Percentiles rank a stretch among this genome's conserved stretches.
Evolutionary conservation across 2,113 vertebrate genomes (phyloP).

Genomic region (Ondatra zibethicus): DNA sequence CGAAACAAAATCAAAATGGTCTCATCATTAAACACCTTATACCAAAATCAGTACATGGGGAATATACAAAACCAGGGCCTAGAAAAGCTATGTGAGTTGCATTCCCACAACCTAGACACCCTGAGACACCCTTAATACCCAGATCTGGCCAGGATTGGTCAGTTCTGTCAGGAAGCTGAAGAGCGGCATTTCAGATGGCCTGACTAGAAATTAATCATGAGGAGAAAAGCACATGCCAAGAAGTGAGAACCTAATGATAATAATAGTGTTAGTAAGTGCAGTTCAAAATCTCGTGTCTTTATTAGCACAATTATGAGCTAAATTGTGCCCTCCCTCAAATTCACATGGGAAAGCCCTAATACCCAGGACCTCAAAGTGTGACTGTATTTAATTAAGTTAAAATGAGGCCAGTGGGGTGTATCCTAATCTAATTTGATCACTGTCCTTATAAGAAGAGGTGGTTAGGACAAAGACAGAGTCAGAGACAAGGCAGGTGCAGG

Average conservation of each 20-base stretch:
- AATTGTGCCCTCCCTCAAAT: not conserved
- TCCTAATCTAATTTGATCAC: not conserved
- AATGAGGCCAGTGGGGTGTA: not conserved
- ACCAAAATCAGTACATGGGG: not conserved
- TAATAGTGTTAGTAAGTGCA: conserved; percentile 7
- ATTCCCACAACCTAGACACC: not conserved
- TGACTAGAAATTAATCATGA: conserved; percentile 22
- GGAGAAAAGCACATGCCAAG: not conserved
- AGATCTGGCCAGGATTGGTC: not conserved
- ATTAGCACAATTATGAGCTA: not conserved
- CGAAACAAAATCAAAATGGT: conserved; percentile 59
- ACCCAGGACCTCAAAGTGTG: not conserved
- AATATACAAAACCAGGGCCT: conserved; percentile 6
- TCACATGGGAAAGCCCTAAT: not conserved
- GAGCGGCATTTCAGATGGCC: not conserved
- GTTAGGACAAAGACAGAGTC: not conserved
- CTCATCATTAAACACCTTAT: conserved; percentile 36
- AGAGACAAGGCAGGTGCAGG: not conserved
- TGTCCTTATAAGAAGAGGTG: not conserved
- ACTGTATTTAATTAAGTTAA: conserved; percentile 5
- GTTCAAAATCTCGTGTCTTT: not conserved
- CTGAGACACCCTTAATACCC: not conserved
- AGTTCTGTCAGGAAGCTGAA: not conserved
- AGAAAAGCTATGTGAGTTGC: not conserved
- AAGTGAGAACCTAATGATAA: not conserved